phyloP scores from a whole-genome alignment of 2,113 vertebrate genomes.

The Atlantisia rogersi region DNA sequence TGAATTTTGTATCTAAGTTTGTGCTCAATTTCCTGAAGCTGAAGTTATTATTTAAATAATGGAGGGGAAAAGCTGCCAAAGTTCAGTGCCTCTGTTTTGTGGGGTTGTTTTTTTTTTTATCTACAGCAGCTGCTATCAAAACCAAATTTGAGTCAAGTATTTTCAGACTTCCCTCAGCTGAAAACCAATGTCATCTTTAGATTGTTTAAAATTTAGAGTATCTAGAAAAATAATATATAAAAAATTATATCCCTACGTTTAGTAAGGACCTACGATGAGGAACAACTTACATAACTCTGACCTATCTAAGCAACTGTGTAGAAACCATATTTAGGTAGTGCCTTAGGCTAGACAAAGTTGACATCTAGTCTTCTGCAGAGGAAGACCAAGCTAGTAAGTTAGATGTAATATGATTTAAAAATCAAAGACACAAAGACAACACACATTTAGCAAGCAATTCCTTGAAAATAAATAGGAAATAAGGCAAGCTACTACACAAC shows the following conservation, averaged over 20 bases:
- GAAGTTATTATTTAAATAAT: constrained; percentile 43
- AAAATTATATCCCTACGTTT: background rate
- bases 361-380: background rate
- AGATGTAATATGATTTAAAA: background rate
- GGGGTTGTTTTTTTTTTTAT: background rate
- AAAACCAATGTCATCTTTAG: background rate
- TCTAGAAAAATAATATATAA: background rate
- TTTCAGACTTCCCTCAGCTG: background rate
- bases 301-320: background rate
- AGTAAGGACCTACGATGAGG: background rate
- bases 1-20: background rate
- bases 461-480: background rate
- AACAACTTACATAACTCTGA: background rate
- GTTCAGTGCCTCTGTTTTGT: background rate
- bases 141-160: background rate
- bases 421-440: background rate
- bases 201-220: background rate
- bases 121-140: background rate
- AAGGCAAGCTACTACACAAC: background rate
- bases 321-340: background rate
- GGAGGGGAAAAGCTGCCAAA: background rate
- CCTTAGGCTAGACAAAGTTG: background rate
- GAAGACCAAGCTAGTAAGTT: background rate
- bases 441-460: background rate
- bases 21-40: background rate